Conservation (phyloP, 1,140 invertebrate species). For the Cataglyphis hispanica region DNA sequence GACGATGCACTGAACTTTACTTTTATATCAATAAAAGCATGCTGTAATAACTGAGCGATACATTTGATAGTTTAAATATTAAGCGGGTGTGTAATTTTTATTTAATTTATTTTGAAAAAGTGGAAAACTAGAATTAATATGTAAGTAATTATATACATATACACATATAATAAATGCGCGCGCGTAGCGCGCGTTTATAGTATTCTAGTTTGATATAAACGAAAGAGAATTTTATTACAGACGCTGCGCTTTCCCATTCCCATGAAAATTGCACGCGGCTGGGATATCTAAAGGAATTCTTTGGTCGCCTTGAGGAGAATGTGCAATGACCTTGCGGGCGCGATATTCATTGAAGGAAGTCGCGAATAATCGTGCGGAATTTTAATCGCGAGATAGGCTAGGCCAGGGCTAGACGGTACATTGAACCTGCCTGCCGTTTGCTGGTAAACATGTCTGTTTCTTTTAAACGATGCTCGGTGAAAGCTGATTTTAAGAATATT, state of each 20-base stretch:
- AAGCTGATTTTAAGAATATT: neutral
- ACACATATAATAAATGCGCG: too few relatives aligned
- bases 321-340: constrained; percentile 63
- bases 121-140: too few relatives aligned
- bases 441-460: constrained; percentile 34
- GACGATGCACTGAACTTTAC: too few relatives aligned
- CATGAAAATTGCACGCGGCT: constrained; percentile 33
- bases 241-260: constrained; percentile 14
- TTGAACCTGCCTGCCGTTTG: constrained; percentile 46
- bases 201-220: too few relatives aligned
- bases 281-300: constrained; percentile 36
- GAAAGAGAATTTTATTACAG: constrained; percentile 1
- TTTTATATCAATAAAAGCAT: too few relatives aligned
- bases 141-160: too few relatives aligned
- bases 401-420: constrained; percentile 30
- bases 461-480: constrained; percentile 34
- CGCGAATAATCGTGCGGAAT: constrained; percentile 61
- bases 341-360: constrained; percentile 61
- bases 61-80: too few relatives aligned
- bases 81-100: too few relatives aligned
- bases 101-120: too few relatives aligned
- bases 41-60: too few relatives aligned
- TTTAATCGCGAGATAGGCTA: constrained; percentile 46
- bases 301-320: constrained; percentile 60
- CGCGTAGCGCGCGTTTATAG: too few relatives aligned